Base-by-base conservation (phyloP, 1,140 invertebrate species). In the Monochamus saltuarius region DNA sequence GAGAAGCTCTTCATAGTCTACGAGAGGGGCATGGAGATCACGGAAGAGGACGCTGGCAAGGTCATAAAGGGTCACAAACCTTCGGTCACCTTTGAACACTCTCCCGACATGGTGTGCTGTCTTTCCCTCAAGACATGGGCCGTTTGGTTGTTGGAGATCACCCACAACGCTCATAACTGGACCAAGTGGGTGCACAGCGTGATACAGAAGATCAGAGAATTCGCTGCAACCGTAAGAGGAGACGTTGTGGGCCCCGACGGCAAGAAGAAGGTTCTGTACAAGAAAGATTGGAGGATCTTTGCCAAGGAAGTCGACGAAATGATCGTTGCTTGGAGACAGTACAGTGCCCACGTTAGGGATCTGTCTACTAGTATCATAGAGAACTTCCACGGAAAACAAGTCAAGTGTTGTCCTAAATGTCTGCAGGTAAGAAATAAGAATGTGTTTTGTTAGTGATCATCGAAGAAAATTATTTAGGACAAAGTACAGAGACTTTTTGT, bases 121-220 rank as follows among this genome's bases (percentile, higher is more conserved):
- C 54, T 73, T 11, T 67, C 69, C 2, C 56, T 73, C 38, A 73
- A 73, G 50, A 68, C 66, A 14, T 73, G 70, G 70, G 68, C 71
- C 4, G 64, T 66, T 1, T 73, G 71, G 71, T 50, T 73, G 43
- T 29, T 70, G 1, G 68, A 72, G 59, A 67, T 73, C 34, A 66
- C 70, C 6, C 64, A 67, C 45, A 73, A 73, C 42, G 66, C 70
- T 9, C 71, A 73, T 37, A 70, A 64, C 17, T 73, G 71, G 71
- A 72, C 68, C n/a, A 68, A 67, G 43, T 73, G 71, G 71, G 59
- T 72, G 39, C 60, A 50, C 16, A 59, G 60, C 9, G 62, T 72
- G 4, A 72, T 72, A 8, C 53, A 60, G 17, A 56, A 67, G 46
- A 54, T 73, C 3, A 59, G 65, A 38, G 52, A 67, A 13, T 71